phyloP scores from a whole-genome alignment of 2,888 invertebrate genomes.

The Cetonia aurata region DNA sequence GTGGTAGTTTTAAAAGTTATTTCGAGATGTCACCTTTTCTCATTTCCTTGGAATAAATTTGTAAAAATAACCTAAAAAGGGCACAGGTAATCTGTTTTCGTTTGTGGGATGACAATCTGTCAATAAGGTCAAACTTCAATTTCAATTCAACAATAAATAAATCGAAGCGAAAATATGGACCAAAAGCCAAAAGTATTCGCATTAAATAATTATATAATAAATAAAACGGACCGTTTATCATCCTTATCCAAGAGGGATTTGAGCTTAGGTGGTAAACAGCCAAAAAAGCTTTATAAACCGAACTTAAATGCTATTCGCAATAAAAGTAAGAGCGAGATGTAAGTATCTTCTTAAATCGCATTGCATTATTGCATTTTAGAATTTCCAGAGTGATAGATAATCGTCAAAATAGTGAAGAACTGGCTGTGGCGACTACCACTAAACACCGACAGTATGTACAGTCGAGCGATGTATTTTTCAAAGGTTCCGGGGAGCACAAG shows the following conservation, averaged over 20 bases:
- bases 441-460: conserved; percentile 55
- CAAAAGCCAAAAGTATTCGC: conserved; percentile 39
- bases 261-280: conserved; percentile 61
- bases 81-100: no score
- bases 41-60: no score
- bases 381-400: conserved; percentile 44
- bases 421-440: conserved; percentile 23
- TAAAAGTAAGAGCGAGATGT: conserved; percentile 59
- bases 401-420: conserved; percentile 46
- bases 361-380: not conserved
- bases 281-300: conserved; percentile 61
- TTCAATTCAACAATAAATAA: no score
- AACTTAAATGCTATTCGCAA: conserved; percentile 62
- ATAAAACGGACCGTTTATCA: conserved; percentile 55
- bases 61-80: no score
- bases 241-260: conserved; percentile 61
- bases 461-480: conserved; percentile 62
- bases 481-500: conserved; percentile 57
- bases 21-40: no score
- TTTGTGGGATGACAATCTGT: no score
- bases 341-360: conserved; percentile 42
- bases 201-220: conserved; percentile 43
- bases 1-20: no score
- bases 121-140: no score
- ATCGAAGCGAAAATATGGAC: conserved; percentile 17